Base-by-base conservation (phyloP, 2,888 invertebrate species). In the Diplazon laetatorius region DNA sequence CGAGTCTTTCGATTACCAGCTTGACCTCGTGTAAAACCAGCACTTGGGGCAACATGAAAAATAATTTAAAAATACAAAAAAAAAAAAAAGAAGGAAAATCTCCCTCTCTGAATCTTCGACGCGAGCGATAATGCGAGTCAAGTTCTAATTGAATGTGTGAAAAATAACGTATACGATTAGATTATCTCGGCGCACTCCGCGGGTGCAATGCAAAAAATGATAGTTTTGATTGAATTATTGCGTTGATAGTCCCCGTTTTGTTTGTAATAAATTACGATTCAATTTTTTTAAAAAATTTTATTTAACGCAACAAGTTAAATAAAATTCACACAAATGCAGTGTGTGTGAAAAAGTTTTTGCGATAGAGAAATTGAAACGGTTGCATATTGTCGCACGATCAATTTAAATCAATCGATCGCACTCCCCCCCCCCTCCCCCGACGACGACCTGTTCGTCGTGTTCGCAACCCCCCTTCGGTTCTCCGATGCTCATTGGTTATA, bases 341-440 rank as follows among this genome's bases (percentile, higher is more conserved):
- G 39, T 14, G 44, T 14, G 14, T 57, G 48, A 44, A 44, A 50
- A 18, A 52, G 52, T 48, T n/a, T n/a, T n/a, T 14, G 22, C 12
- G 62, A 48, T 46, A 68, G 57, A 57, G 55, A 14, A 22, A 65
- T 35, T 39, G 46, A 12, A n/a, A 30, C 65, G 52, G 18, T 60
- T 63, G 48, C 48, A 44, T 73, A 70, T 74, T 74, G 73, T 74
- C 78, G 66, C 60, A 70, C 78, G 55, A 74, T 78, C 74, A 78
- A 82, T 78, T 77, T 50, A 74, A 80, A 78, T 82, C 69, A 74
- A 82, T 76, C 69, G 78, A 78, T 80, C 57, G 78, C 66, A 68
- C 65, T 16, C 70, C 48, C 39, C 62, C 48, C 77, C n/a, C n/a
- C n/a, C n/a, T n/a, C n/a, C n/a, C n/a, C n/a, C n/a, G n/a, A n/a